phyloP scores from a whole-genome alignment of 2,797 vertebrate genomes.

The Xiphorhynchus erythropygius region DNA sequence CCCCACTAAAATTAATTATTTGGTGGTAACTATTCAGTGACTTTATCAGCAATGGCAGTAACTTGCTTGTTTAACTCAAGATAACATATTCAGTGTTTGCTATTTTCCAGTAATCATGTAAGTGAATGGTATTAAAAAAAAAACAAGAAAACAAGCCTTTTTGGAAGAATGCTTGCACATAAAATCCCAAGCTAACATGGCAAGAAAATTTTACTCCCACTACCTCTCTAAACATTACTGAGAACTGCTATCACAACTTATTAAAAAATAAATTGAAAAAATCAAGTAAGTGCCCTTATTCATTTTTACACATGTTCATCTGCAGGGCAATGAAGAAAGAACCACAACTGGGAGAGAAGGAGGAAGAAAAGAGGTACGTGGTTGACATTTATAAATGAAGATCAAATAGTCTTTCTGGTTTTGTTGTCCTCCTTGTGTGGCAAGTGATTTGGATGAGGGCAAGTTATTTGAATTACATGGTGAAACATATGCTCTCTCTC shows the following conservation, averaged over 20 bases:
- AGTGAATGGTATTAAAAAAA: not conserved
- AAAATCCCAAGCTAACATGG: not conserved
- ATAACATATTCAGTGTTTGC: not conserved
- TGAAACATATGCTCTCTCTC: not conserved
- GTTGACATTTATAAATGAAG: not conserved
- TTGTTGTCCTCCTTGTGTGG: not conserved
- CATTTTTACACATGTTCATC: not conserved
- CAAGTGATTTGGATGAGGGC: not conserved
- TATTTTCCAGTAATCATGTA: not conserved
- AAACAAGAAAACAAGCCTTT: not conserved
- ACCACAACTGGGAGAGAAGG: not conserved
- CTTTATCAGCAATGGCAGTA: not conserved
- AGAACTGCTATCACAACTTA: not conserved
- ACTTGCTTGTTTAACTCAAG: not conserved
- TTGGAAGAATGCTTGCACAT: not conserved
- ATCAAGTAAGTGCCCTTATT: not conserved
- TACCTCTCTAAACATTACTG: not conserved
- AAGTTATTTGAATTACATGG: not conserved
- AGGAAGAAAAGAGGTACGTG: not conserved
- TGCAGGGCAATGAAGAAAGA: not conserved
- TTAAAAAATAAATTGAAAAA: not conserved
- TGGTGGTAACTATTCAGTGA: not conserved
- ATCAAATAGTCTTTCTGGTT: not conserved
- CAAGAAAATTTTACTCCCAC: not conserved
- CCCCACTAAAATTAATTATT: not conserved